A percentile compares a stretch with the other conserved stretches of the same genome.
These are phyloP conservation scores for Gymnocypris eckloni DNA, from an alignment of 2,797 vertebrate species.

Conservation along the genomic window DNA sequence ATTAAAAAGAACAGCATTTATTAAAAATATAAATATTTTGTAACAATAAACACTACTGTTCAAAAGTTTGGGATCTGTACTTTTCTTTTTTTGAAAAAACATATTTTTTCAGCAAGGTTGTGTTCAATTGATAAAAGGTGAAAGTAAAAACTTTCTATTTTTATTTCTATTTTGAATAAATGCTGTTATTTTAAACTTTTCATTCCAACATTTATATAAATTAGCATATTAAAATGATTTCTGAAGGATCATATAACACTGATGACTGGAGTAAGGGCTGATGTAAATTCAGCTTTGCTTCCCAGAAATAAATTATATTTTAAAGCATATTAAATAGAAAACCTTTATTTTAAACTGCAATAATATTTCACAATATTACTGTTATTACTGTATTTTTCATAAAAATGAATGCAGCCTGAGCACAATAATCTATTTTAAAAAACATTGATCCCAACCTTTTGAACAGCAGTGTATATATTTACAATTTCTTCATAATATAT, in stretches of 20 bases:
- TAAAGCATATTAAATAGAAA: neutral
- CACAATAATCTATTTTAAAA: neutral
- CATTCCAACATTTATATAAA: neutral
- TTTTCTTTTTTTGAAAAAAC: neutral
- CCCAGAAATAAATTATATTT: neutral
- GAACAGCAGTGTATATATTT: neutral
- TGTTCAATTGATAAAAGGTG: neutral
- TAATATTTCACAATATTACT: too few relatives aligned
- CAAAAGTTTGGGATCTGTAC: neutral
- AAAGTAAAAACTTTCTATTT: neutral
- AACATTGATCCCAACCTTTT: neutral
- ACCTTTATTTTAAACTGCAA: neutral
- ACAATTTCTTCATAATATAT: neutral
- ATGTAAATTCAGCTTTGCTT: neutral
- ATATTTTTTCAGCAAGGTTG: neutral
- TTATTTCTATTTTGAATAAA: neutral
- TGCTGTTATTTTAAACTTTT: neutral
- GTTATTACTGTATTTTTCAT: neutral
- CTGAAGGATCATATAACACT: neutral
- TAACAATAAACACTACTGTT: neutral
- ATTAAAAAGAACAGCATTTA: neutral
- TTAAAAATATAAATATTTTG: neutral
- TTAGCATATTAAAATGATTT: neutral
- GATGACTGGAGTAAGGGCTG: neutral
- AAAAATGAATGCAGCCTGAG: neutral